A percentile compares a stretch with the other conserved stretches of the same genome.
phyloP scores from a whole-genome alignment of 2,888 invertebrate genomes.

The Drosophila pegasa region DNA sequence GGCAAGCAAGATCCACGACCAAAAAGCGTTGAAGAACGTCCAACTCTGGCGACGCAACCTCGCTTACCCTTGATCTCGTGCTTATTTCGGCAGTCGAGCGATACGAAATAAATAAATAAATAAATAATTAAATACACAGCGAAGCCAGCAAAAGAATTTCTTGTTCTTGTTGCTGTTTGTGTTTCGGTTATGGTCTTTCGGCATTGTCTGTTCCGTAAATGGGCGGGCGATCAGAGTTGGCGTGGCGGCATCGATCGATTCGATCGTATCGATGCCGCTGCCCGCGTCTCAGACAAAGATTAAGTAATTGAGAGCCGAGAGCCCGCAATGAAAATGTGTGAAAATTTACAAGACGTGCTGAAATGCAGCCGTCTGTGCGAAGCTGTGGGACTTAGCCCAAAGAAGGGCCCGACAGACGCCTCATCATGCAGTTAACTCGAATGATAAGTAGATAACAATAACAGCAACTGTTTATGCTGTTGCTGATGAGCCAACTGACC shows the following conservation, averaged over 20 bases:
- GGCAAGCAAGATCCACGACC: slow-evolving; percentile 35
- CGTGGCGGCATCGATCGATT: background rate
- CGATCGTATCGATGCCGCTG: slow-evolving; percentile 14
- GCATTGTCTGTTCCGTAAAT: slow-evolving; percentile 71
- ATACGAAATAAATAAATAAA: slow-evolving; percentile 62
- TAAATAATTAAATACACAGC: slow-evolving; percentile 58
- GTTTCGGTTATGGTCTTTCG: slow-evolving; percentile 44
- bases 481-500: background rate
- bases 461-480: background rate
- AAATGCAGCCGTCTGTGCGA: background rate
- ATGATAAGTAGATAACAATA: background rate
- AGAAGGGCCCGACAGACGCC: background rate
- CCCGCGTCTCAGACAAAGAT: slow-evolving; percentile 34
- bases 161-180: slow-evolving; percentile 35
- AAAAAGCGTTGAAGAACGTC: slow-evolving; percentile 33
- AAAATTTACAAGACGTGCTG: slow-evolving; percentile 26
- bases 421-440: background rate
- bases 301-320: slow-evolving; percentile 50
- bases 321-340: slow-evolving; percentile 29
- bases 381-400: background rate
- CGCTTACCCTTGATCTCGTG: slow-evolving; percentile 74
- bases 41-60: slow-evolving; percentile 25
- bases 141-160: slow-evolving; percentile 66
- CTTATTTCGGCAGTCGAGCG: slow-evolving; percentile 74
- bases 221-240: slow-evolving; percentile 34